phyloP scores from a whole-genome alignment of 2,888 invertebrate genomes.

The Cheilosia scutellata region DNA sequence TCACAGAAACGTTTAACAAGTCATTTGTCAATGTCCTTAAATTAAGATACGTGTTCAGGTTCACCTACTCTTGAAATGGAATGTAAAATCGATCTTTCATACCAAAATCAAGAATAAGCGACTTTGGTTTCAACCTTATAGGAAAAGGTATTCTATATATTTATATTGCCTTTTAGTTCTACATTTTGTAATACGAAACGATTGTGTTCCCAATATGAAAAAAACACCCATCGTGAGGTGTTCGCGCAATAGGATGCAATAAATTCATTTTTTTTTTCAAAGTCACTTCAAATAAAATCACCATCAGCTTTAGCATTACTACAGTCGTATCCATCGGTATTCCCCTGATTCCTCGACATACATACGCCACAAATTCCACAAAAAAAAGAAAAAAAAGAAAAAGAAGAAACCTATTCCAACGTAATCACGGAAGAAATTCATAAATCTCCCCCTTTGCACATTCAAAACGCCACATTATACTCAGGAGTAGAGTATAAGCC shows the following conservation, averaged over 20 bases:
- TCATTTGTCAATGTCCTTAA: no score
- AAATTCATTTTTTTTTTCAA: background rate
- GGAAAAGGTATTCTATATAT: no score
- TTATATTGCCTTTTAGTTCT: no score
- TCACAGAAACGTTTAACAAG: no score
- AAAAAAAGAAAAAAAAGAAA: background rate
- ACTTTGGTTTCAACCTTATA: no score
- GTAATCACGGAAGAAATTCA: conserved; percentile 55
- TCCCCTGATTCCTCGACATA: conserved; percentile 19
- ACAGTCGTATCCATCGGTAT: background rate
- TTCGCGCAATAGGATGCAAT: conserved; percentile 10
- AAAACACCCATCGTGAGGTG: background rate
- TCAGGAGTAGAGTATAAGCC: conserved; percentile 10
- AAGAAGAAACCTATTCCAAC: conserved; percentile 23
- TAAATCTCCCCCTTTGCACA: conserved; percentile 20
- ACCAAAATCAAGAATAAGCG: no score
- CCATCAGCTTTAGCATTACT: background rate
- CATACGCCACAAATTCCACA: conserved; percentile 5
- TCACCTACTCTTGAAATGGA: no score
- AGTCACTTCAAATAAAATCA: conserved; percentile 18
- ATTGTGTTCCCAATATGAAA: no score
- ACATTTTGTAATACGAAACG: no score
- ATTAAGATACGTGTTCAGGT: no score
- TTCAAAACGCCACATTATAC: conserved; percentile 15
- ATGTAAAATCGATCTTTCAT: no score